phyloP scores from a whole-genome alignment of 2,888 invertebrate species.

The Drosophila mulleri region DNA sequence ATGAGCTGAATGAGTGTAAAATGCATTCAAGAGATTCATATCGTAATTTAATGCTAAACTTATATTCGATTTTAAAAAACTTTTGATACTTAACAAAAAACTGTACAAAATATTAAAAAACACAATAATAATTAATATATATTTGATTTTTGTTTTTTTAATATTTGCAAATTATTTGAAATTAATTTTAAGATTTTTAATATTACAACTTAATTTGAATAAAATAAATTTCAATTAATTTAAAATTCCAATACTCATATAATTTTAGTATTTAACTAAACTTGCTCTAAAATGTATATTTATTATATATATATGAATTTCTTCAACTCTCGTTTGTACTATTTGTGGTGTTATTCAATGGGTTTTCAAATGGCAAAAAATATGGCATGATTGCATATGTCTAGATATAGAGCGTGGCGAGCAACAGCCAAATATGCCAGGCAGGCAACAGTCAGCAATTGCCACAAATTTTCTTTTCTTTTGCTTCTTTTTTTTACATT shows the following conservation, averaged over 20 bases:
- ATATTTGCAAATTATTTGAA: too few species aligned
- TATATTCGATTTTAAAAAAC: not conserved
- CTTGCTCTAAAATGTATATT: too few species aligned
- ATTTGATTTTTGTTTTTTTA: too few species aligned
- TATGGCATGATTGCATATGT: conserved; percentile 30
- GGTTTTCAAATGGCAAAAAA: conserved; percentile 19
- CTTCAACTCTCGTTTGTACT: conserved; percentile 4
- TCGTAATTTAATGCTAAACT: not conserved
- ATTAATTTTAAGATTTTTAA: too few species aligned
- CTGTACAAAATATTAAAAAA: not conserved
- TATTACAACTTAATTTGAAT: too few species aligned
- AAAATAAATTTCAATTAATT: too few species aligned
- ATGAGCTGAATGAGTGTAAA: conserved; percentile 13
- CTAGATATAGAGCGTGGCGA: conserved; percentile 53
- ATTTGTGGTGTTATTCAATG: conserved; percentile 36
- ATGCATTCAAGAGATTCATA: conserved; percentile 23
- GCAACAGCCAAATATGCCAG: conserved; percentile 47
- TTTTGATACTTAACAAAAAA: not conserved
- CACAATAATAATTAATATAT: too few species aligned
- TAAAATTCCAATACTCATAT: too few species aligned
- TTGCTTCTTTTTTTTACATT: not conserved
- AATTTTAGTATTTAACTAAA: too few species aligned
- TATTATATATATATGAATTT: not conserved
- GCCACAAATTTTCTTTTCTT: conserved; percentile 23
- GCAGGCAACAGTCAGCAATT: conserved; percentile 34